Evolutionary conservation across 2,113 vertebrate genomes (phyloP).

Genomic region (Trogon melanurus): DNA sequence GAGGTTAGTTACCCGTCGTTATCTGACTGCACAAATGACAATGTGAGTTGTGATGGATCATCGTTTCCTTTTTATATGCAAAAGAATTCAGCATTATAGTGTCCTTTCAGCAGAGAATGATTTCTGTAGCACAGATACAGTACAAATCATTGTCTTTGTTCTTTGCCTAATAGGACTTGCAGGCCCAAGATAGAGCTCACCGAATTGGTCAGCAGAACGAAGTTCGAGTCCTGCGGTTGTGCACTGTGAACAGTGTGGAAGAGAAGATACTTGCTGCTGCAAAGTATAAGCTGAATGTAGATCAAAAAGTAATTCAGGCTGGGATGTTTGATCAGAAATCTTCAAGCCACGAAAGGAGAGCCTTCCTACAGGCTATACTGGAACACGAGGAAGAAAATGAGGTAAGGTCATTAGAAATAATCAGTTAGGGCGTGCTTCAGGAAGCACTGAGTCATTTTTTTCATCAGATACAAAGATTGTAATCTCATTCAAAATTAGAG

Average conservation of each 20-base stretch:
- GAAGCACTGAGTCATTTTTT: neutral
- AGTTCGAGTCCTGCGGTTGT: constrained; percentile 86
- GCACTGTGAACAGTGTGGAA: constrained; percentile 91
- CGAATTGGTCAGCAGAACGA: constrained; percentile 91
- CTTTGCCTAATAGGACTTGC: constrained; percentile 80
- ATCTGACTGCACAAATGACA: neutral
- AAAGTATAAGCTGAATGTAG: constrained; percentile 90
- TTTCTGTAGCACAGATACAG: neutral
- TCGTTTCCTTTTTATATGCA: neutral
- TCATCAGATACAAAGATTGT: neutral
- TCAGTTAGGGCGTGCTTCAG: neutral
- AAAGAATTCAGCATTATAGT: neutral
- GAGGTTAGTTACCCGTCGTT: neutral
- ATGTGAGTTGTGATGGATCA: neutral
- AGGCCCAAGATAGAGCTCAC: constrained; percentile 89
- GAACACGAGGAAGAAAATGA: constrained; percentile 91
- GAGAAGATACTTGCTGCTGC: constrained; percentile 91
- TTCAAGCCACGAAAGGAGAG: constrained; percentile 87
- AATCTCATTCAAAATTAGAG: neutral
- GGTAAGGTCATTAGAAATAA: constrained; percentile 64
- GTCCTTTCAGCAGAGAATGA: neutral
- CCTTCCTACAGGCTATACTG: constrained; percentile 88
- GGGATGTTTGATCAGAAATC: constrained; percentile 95
- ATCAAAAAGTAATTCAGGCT: constrained; percentile 91
- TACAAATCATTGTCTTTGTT: neutral